Conservation (phyloP, 2,113 vertebrate genomes). For the Delphinus delphis region DNA sequence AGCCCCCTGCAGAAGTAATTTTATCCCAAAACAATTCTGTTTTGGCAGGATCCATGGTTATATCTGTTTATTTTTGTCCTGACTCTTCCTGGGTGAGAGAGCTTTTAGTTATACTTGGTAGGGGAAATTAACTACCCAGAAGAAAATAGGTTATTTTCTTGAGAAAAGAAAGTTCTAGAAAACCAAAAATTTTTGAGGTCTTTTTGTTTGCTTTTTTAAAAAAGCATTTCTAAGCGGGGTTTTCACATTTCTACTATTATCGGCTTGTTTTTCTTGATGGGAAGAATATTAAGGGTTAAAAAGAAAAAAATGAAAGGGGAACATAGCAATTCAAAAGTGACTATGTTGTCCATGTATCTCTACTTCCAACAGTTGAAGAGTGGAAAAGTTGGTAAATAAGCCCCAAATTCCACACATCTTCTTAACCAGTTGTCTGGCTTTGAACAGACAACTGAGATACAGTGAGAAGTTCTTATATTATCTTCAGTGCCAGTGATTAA, state of each 20-base stretch:
- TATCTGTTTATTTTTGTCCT: not conserved
- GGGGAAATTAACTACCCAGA: not conserved
- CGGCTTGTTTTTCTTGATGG: slow-evolving; percentile 1
- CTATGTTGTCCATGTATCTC: not conserved
- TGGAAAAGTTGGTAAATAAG: not conserved
- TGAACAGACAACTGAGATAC: not conserved
- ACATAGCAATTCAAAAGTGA: not conserved
- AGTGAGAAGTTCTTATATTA: not conserved
- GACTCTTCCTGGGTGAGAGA: not conserved
- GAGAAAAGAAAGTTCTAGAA: slow-evolving; percentile 28
- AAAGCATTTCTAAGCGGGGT: not conserved
- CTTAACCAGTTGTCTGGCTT: not conserved
- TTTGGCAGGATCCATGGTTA: not conserved
- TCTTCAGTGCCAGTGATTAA: not conserved
- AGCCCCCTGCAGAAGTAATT: not conserved
- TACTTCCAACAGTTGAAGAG: not conserved
- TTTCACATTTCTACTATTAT: not conserved
- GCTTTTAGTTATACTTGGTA: not conserved
- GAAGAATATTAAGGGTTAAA: slow-evolving; percentile 11
- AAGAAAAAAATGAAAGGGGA: not conserved
- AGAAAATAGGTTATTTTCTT: not conserved
- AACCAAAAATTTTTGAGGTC: not conserved
- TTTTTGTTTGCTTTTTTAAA: not conserved
- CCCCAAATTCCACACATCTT: not conserved
- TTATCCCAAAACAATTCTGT: not conserved